These are phyloP conservation scores for Thalassoma bifasciatum DNA, from an alignment of 2,113 vertebrate genomes.

Conservation along the genomic window DNA sequence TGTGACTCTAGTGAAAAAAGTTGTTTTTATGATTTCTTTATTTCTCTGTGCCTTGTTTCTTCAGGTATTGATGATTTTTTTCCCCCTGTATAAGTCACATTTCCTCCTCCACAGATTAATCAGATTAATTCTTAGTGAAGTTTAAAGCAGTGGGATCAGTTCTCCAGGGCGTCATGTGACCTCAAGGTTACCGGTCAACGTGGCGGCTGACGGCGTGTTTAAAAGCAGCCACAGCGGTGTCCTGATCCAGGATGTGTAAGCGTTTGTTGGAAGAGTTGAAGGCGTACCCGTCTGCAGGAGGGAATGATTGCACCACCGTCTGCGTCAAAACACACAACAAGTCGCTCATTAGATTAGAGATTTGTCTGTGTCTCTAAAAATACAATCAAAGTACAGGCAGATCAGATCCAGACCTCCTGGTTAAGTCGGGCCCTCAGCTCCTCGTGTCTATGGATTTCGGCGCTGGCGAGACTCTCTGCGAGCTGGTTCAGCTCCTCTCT, in stretches of 20 bases:
- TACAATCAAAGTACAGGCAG: not conserved
- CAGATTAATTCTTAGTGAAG: not conserved
- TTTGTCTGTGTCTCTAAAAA: not conserved
- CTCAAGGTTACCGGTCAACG: constrained; percentile 89
- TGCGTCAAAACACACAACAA: constrained; percentile 73
- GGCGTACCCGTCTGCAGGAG: constrained; percentile 85
- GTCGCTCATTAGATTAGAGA: not conserved
- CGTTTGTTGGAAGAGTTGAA: constrained; percentile 80
- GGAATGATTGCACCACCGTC: constrained; percentile 77
- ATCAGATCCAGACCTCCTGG: constrained; percentile 73
- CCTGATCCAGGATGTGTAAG: constrained; percentile 86
- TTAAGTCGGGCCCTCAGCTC: constrained; percentile 80
- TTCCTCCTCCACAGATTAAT: not conserved
- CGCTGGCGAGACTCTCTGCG: constrained; percentile 80
- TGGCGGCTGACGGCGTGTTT: constrained; percentile 87
- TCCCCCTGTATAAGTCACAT: not conserved
- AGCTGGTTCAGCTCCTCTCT: constrained; percentile 86
- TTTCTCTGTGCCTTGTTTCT: too few relatives aligned
- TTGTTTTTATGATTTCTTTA: too few relatives aligned
- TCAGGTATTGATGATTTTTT: not conserved
- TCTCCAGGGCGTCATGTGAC: constrained; percentile 79
- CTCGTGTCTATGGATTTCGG: constrained; percentile 83
- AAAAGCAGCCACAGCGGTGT: constrained; percentile 84
- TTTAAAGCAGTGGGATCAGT: constrained; percentile 67
- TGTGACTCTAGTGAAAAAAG: too few relatives aligned